Evolutionary conservation across 2,113 vertebrate species (phyloP), one percentile per base, ranked within the genome.

Genomic region (Procavia capensis): DNA sequence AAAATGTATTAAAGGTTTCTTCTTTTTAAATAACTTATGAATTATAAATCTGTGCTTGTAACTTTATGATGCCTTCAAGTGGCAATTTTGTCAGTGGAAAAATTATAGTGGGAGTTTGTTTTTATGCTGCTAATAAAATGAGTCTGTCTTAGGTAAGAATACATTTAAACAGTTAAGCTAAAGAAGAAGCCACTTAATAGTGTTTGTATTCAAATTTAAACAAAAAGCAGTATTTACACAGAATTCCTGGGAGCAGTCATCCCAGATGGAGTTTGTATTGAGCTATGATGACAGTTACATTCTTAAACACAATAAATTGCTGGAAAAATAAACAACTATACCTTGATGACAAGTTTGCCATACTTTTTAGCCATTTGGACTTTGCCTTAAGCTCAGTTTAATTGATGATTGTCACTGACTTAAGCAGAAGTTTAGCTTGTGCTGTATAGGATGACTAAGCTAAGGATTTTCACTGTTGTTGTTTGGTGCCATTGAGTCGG

Each of bases 31-130:
- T 98, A 97, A 98, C 98, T 94, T 97, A 98, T 98, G 97, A 95
- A 97, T 59, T 98, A 98, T 98, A 98, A 98, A 98, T 98, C 96
- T 98, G 96, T 97, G 95, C 92, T 98, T 98, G 94, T 96, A 98
- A 97, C 83, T 98, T 98, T 97, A 93, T 96, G 97, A 98, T 98
- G 96, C 95, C 96, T 98, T 98, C 95, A 94, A 97, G 92, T 96
- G 93, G 93, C 96, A 95, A 95, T 91, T 68, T 93, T 98, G 97
- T 98, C 98, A 97, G 94, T 97, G 79, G 79, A 97, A 98, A 96
- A 98, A 97, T 98, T 98, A 98, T 95, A 47, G 89, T 70, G 92
- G 31, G 85, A 95, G 95, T 91, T 98, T 96, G 89, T 94, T 98
- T 98, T 97, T 97, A 96, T 97, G 93, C 72, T 97, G 57, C 96